These are phyloP conservation scores for Pentamera pediparva DNA, from an alignment of 53 echinoderm and acorn worm genomes.

Conservation along the genomic window DNA sequence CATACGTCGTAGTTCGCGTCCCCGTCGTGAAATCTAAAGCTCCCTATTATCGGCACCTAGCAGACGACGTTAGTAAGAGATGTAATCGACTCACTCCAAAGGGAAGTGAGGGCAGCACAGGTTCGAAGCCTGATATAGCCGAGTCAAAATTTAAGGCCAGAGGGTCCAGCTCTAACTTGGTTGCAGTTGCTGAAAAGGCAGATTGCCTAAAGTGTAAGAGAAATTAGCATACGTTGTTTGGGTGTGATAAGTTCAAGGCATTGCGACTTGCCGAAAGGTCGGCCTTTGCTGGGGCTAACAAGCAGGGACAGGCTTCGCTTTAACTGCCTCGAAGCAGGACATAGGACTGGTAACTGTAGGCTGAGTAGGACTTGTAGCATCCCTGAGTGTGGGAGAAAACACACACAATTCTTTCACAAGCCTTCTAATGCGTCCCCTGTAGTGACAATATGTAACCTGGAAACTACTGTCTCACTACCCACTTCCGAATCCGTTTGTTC, in stretches of 20 bases:
- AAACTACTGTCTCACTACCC: background rate
- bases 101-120: background rate
- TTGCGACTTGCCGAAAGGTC: conserved; percentile 28
- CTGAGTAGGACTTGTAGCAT: conserved; percentile 27
- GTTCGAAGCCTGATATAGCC: background rate
- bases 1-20: too few relatives aligned
- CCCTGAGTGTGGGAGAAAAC: conserved; percentile 45
- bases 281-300: conserved; percentile 32
- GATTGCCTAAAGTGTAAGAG: conserved; percentile 33
- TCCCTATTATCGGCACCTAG: too few relatives aligned
- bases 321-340: conserved; percentile 41
- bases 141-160: background rate
- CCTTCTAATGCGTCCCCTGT: background rate
- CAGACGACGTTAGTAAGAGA: too few relatives aligned
- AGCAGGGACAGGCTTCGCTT: conserved; percentile 38
- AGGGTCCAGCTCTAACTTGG: background rate
- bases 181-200: background rate
- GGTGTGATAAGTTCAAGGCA: conserved; percentile 40
- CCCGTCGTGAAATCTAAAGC: too few relatives aligned
- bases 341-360: conserved; percentile 17
- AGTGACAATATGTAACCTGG: background rate
- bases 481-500: too few relatives aligned
- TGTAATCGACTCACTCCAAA: conserved; percentile 1
- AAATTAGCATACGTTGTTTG: conserved; percentile 16
- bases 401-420: conserved; percentile 46